phyloP scores from a whole-genome alignment of 2,113 vertebrate species.

The zebrafish (Danio rerio) region DNA sequence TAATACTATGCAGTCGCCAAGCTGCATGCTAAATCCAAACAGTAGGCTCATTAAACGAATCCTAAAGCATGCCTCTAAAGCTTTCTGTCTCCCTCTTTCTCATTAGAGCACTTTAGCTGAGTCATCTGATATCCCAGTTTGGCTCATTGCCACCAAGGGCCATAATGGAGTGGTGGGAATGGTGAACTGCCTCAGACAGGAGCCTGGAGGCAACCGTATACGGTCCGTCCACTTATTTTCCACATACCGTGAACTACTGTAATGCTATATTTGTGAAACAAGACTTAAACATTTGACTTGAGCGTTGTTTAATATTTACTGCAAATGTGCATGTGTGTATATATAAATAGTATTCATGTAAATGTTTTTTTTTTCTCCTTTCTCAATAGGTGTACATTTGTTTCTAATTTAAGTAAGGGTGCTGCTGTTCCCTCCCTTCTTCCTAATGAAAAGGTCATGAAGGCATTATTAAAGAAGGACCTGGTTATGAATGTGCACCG shows the following conservation, averaged over 20 bases:
- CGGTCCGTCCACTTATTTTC: conserved; percentile 73
- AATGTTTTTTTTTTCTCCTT: background rate
- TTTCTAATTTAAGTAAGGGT: conserved; percentile 81
- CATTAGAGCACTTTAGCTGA: conserved; percentile 73
- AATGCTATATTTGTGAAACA: background rate
- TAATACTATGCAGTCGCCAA: background rate
- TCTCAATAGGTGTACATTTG: conserved; percentile 83
- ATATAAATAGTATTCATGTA: background rate
- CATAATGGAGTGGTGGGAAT: conserved; percentile 90
- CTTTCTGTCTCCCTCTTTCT: background rate
- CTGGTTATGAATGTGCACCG: conserved; percentile 91
- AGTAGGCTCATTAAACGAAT: background rate
- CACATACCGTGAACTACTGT: background rate
- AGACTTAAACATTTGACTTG: too few relatives aligned
- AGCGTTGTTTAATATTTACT: background rate
- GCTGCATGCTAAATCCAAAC: background rate
- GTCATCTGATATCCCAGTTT: conserved; percentile 78
- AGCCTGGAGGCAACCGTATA: conserved; percentile 87
- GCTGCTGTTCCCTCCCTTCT: conserved; percentile 70
- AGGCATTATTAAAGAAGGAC: conserved; percentile 75
- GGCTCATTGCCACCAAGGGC: conserved; percentile 81
- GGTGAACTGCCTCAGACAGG: conserved; percentile 94
- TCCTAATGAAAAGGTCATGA: conserved; percentile 73
- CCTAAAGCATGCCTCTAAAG: conserved; percentile 1
- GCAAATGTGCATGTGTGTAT: too few relatives aligned